These are phyloP conservation scores for Eretmocerus hayati DNA, from an alignment of 2,888 invertebrate genomes.

Conservation along the genomic window DNA sequence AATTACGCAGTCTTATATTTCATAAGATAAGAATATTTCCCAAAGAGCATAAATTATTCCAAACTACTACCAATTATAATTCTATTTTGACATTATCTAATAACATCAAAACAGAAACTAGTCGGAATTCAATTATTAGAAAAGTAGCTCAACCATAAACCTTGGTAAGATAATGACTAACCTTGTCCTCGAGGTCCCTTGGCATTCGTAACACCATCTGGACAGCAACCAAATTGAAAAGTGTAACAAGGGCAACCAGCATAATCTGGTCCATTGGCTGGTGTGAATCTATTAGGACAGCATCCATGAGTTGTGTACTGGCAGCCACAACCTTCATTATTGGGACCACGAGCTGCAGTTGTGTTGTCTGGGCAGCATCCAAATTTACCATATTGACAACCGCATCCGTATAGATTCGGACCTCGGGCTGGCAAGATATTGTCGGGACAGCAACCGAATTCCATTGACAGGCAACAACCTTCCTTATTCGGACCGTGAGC, in stretches of 20 bases:
- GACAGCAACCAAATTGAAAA: constrained; percentile 85
- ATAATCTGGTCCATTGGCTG: constrained; percentile 69
- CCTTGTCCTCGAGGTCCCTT: constrained; percentile 65
- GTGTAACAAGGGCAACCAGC: constrained; percentile 81
- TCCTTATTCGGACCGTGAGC: constrained; percentile 77
- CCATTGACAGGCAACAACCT: constrained; percentile 70
- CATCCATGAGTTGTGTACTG: constrained; percentile 69
- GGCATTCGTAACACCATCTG: constrained; percentile 71
- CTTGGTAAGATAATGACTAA: constrained; percentile 21
- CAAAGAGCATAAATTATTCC: too few relatives aligned
- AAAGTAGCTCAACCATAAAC: background rate
- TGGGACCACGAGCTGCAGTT: constrained; percentile 71
- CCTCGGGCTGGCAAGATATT: constrained; percentile 76
- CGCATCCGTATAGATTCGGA: constrained; percentile 64
- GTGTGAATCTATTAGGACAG: constrained; percentile 75
- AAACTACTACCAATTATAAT: too few relatives aligned
- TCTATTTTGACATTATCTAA: too few relatives aligned
- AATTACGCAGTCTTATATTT: too few relatives aligned
- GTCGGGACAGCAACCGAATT: constrained; percentile 87
- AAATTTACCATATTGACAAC: constrained; percentile 67
- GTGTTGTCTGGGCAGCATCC: constrained; percentile 83
- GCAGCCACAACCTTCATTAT: constrained; percentile 78
- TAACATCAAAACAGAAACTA: too few relatives aligned
- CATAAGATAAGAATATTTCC: too few relatives aligned
- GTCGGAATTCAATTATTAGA: background rate